Conservation (phyloP, 2,797 vertebrate species). For the Protonibea diacanthus region DNA sequence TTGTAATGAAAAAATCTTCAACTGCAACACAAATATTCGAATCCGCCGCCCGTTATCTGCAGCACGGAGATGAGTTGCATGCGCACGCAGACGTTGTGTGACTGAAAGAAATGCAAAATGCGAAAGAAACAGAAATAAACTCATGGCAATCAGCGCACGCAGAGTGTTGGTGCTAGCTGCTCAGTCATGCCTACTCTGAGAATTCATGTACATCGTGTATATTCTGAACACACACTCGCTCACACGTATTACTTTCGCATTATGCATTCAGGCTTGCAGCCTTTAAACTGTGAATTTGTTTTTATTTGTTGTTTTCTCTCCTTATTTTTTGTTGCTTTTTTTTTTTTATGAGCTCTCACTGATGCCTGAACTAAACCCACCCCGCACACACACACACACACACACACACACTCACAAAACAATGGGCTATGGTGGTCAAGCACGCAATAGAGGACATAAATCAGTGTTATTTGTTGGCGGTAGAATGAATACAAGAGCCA, state of each 20-base stretch:
- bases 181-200: constrained; percentile 58
- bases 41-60: neutral
- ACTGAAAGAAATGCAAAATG: constrained; percentile 8
- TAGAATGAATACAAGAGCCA: constrained; percentile 31
- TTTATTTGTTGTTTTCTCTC: constrained; percentile 37
- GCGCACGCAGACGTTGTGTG: neutral
- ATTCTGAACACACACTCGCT: constrained; percentile 38
- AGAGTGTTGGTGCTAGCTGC: constrained; percentile 41
- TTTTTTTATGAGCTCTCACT: constrained; percentile 13
- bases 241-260: constrained; percentile 41
- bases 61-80: neutral
- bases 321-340: constrained; percentile 6
- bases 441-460: constrained; percentile 41
- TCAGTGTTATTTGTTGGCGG: constrained; percentile 56
- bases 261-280: constrained; percentile 34
- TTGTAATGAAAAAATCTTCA: too few relatives aligned
- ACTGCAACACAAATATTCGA: neutral
- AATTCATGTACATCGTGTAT: constrained; percentile 47
- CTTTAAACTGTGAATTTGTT: constrained; percentile 21
- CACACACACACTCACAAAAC: neutral
- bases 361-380: constrained; percentile 22
- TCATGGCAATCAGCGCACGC: constrained; percentile 26
- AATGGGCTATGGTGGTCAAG: constrained; percentile 19
- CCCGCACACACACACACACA: constrained; percentile 9
- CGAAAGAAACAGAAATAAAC: constrained; percentile 18